Conservation (phyloP, 2,888 invertebrate genomes). For the Laothoe populi region DNA sequence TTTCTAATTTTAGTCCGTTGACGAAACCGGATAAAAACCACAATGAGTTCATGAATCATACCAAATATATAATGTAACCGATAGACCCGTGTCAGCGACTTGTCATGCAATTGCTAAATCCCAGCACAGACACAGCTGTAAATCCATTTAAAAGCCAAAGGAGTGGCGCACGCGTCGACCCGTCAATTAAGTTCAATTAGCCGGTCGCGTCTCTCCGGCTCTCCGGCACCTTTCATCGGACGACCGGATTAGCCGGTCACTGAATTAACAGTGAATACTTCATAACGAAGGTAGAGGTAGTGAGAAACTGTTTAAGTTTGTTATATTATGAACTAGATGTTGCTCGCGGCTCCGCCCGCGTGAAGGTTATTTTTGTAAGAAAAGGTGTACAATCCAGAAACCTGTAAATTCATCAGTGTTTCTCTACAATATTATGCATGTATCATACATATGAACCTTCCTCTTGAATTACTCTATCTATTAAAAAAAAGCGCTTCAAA, state of each 20-base stretch:
- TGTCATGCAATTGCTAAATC: constrained; percentile 55
- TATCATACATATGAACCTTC: too few species aligned
- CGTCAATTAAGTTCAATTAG: constrained; percentile 76
- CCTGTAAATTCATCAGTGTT: too few species aligned
- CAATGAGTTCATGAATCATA: neutral
- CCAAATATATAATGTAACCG: neutral
- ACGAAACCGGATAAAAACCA: too few species aligned
- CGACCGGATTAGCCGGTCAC: constrained; percentile 40
- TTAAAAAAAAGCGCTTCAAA: too few species aligned
- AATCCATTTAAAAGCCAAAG: constrained; percentile 62
- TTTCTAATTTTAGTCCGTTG: too few species aligned
- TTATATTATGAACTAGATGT: too few species aligned
- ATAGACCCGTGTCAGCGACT: neutral
- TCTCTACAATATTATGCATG: too few species aligned
- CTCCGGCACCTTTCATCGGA: constrained; percentile 63
- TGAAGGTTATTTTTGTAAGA: too few species aligned
- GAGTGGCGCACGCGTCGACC: constrained; percentile 60
- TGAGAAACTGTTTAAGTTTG: too few species aligned
- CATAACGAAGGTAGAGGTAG: neutral
- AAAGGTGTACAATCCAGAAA: too few species aligned
- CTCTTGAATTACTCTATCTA: too few species aligned
- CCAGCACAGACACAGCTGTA: constrained; percentile 67
- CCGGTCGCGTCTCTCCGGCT: constrained; percentile 40
- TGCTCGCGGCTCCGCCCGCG: too few species aligned
- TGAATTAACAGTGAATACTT: constrained; percentile 14